Evolutionary conservation across 2,888 invertebrate genomes (phyloP), one percentile per base, ranked within the genome.

Genomic region (Lordiphosa andalusiaca): DNA sequence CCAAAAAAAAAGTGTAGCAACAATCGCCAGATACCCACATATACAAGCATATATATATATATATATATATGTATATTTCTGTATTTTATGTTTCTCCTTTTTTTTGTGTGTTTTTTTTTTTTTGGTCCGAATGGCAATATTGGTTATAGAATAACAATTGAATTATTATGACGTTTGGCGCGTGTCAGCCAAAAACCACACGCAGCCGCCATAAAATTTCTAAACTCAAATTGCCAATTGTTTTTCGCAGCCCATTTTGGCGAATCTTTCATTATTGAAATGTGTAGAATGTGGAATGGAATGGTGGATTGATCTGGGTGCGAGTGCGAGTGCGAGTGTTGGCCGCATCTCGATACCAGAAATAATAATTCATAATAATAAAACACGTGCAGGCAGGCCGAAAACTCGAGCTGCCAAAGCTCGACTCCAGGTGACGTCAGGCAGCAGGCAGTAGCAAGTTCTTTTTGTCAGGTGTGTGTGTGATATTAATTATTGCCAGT

Each of bases 181-280:
- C 66, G 57, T 64, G 68, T 69, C 60, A 56, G 40, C 35, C 51
- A 57, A 33, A 53, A 42, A 52, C 53, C 69, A 60, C 65, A 69
- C 73, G 64, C 67, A 74, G 54, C 35, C 52, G 66, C 55, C 25
- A 66, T 62, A 56, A 71, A 49, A 54, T 54, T 54, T 46, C 61
- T 63, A 46, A 53, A 53, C 41, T 51, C 35, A 33, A 60, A 69
- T 69, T 59, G 71, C 35, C 74, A 57, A 73, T 73, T 66, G 71
- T 55, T 38, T 12, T 25, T 25, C 25, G 25, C 6, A 25, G 25
- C 25, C 73, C 67, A 55, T 63, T 42, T 68, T 67, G 72, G 71
- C 12, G 36, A 30, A 48, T 37, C 37, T 40, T 47, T 41, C 47
- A 48, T 21, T 13, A 25, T 36, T 9, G 33, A 33, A n/a, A 41